Evolutionary conservation across 2,113 vertebrate genomes (phyloP).

Genomic region (Chaetodon trifascialis): DNA sequence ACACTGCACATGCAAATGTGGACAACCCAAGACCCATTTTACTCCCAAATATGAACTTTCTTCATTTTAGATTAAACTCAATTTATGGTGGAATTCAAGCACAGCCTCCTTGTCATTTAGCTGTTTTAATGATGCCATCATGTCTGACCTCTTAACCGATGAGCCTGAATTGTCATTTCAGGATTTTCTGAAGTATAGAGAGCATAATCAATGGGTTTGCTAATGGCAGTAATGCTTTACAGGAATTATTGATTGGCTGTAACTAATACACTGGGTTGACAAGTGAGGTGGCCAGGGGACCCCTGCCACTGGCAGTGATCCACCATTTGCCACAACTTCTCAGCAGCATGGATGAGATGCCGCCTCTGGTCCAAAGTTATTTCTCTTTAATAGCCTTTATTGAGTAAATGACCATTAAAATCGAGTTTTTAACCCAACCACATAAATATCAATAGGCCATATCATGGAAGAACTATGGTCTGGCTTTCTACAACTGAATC

Average conservation of each 20-base stretch:
- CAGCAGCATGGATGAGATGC: slow-evolving; percentile 58
- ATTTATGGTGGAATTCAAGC: not conserved
- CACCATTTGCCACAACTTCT: slow-evolving; percentile 45
- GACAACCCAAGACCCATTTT: not conserved
- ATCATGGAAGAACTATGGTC: slow-evolving; percentile 65
- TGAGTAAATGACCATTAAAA: slow-evolving; percentile 82
- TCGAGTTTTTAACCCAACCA: slow-evolving; percentile 81
- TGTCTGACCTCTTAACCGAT: slow-evolving; percentile 12
- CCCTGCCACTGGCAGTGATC: slow-evolving; percentile 42
- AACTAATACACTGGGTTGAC: slow-evolving; percentile 57
- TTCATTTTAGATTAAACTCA: not conserved
- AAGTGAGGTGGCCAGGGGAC: slow-evolving; percentile 37
- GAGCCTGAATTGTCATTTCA: slow-evolving; percentile 3
- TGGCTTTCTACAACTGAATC: slow-evolving; percentile 74
- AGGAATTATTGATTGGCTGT: slow-evolving; percentile 44
- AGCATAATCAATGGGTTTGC: slow-evolving; percentile 26
- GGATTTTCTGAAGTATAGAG: not conserved
- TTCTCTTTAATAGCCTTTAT: slow-evolving; percentile 81
- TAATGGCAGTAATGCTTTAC: slow-evolving; percentile 13
- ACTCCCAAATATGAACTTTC: not conserved
- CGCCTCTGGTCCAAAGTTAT: slow-evolving; percentile 67
- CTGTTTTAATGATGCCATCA: not conserved
- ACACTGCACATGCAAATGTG: slow-evolving; percentile 3
- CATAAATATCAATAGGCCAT: slow-evolving; percentile 82
- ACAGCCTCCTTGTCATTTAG: not conserved